Evolutionary conservation across 2,888 invertebrate genomes (phyloP).

Genomic region (Phortica magna): DNA sequence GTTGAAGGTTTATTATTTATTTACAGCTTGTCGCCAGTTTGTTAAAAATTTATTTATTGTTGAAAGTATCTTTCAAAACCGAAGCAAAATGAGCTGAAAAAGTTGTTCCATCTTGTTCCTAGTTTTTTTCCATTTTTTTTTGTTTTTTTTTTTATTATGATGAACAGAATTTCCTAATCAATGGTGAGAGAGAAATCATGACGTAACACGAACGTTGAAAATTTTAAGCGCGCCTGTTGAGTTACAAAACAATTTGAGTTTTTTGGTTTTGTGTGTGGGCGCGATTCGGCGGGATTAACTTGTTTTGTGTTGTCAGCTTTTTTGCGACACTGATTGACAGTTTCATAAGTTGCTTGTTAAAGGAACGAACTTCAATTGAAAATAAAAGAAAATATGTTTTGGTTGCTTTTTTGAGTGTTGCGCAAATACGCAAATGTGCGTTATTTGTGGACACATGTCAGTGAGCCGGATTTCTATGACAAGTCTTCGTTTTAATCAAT

Average conservation of each 20-base stretch:
- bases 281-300: neutral
- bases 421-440: conserved; percentile 55
- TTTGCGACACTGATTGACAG: conserved; percentile 65
- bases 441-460: conserved; percentile 1
- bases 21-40: conserved; percentile 65
- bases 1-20: conserved; percentile 69
- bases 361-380: neutral
- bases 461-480: neutral
- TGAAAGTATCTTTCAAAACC: neutral
- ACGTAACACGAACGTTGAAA: neutral
- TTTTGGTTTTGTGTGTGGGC: neutral
- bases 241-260: neutral
- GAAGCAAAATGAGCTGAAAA: too few species aligned
- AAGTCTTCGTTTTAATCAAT: neutral
- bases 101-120: too few species aligned
- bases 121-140: too few species aligned
- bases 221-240: neutral
- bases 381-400: neutral
- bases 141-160: neutral
- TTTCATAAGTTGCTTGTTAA: conserved; percentile 57
- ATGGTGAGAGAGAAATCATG: neutral
- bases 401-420: conserved; percentile 56
- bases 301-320: neutral
- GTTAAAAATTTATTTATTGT: conserved; percentile 37
- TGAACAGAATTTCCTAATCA: neutral